Conservation (phyloP, 2,113 vertebrate species). For the Xiphorhynchus elegans region DNA sequence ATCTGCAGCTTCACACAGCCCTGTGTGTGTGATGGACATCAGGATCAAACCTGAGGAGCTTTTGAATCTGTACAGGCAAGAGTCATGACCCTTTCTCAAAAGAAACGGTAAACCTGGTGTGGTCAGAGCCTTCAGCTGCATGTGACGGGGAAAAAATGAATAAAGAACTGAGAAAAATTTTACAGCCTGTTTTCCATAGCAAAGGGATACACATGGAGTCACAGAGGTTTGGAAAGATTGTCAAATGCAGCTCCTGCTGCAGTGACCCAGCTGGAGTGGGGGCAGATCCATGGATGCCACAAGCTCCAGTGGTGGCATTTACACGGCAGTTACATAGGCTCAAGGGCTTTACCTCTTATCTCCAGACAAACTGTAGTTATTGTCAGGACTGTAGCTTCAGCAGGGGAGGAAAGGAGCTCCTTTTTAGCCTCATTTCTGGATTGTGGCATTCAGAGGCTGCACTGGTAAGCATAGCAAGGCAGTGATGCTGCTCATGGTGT, state of each 20-base stretch:
- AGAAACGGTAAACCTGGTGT: neutral
- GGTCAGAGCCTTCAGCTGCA: neutral
- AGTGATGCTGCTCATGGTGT: neutral
- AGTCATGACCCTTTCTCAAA: neutral
- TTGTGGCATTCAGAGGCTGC: neutral
- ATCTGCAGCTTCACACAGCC: neutral
- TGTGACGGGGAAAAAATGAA: neutral
- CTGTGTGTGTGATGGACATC: fast-evolving
- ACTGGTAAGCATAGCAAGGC: fast-evolving
- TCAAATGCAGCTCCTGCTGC: neutral
- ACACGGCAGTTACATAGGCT: neutral
- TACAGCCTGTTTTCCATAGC: neutral
- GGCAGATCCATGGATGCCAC: neutral
- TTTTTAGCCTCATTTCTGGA: neutral
- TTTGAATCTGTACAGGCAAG: neutral
- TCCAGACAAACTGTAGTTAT: neutral
- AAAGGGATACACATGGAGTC: neutral
- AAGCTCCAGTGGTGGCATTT: neutral
- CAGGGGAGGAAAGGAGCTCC: neutral
- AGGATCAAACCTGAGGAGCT: fast-evolving
- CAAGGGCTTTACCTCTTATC: neutral
- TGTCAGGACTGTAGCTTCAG: neutral
- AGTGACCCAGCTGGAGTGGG: neutral
- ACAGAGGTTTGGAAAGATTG: neutral
- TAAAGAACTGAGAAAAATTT: neutral